Base-by-base conservation (phyloP, 2,888 invertebrate genomes). In the Diarsia mendica region DNA sequence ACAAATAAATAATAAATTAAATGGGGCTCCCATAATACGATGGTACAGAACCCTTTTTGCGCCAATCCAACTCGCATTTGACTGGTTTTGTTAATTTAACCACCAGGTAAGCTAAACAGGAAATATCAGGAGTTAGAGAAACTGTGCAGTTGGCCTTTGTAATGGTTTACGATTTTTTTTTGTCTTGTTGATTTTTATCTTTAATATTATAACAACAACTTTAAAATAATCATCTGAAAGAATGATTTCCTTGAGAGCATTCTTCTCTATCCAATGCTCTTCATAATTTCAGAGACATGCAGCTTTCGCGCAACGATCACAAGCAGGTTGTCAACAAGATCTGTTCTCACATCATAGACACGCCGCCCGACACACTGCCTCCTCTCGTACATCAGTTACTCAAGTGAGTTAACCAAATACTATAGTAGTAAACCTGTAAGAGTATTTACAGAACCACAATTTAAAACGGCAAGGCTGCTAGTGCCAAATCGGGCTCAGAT, bases 301-400 rank as follows among this genome's bases (percentile, higher is more conserved):
- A 97, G 28, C 87, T 98, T 73, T 94, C 96, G 0, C 97, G 97
- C 69, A 96, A 96, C 69, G 97, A 97, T 85, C 97, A 97, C 87
- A 93, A 94, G 67, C 95, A 97, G 89, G 97, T 98, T 3, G 97
- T 98, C 4, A 97, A 96, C 86, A 97, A 97, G 85, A 92, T 98
- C 44, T 97, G 97, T 79, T 94, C 96, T 0, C 96, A 97, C 88
- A 92, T 98, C 46, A 95, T 96, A 72, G 96, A 97, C 67, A 90
- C 97, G 71, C 95, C 97, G 9, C 96, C 97, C 0, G 97, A 97
- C 77, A 97, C 97, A 84, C 88, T 98, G 48, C 98, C 98, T 0
- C 97, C 97, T 0, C 93, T 98, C 49, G 96, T 97, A 0, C 97
- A 98, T 92, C 98, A 98, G 86, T 89, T 98, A 67, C 91, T 98